phyloP scores from a whole-genome alignment of 1,140 invertebrate species.

The Bombus affinis region DNA sequence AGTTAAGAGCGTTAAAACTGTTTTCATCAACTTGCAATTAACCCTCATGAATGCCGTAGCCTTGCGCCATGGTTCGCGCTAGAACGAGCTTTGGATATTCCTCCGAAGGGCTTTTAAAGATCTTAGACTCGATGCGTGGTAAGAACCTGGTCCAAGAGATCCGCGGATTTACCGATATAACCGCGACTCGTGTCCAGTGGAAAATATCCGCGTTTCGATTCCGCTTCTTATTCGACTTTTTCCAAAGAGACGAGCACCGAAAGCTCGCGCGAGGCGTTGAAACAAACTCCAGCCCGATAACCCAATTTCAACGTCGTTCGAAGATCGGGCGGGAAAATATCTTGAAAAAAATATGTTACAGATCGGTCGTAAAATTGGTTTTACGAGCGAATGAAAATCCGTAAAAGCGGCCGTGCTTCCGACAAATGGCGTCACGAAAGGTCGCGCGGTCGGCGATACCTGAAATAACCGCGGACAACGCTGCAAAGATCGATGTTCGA shows the following conservation, averaged over 20 bases:
- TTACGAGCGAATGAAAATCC: slow-evolving; percentile 25
- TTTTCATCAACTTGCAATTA: slow-evolving; percentile 65
- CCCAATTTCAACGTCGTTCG: not conserved
- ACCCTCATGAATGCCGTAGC: slow-evolving; percentile 54
- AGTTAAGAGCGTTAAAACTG: slow-evolving; percentile 68
- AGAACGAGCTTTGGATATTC: not conserved
- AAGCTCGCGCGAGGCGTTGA: too few species aligned
- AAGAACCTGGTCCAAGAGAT: not conserved
- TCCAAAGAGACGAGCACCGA: too few species aligned
- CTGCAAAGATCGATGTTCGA: not conserved
- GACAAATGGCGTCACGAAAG: slow-evolving; percentile 27
- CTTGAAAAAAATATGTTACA: not conserved
- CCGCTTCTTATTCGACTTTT: too few species aligned
- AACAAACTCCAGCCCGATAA: not conserved
- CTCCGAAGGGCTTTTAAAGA: not conserved
- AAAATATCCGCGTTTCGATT: not conserved
- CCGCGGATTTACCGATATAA: not conserved
- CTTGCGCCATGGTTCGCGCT: not conserved
- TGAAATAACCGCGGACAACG: not conserved
- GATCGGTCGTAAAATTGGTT: slow-evolving; percentile 9
- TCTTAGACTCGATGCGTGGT: accelerated
- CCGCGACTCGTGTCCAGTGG: not conserved
- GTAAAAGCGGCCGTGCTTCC: not conserved
- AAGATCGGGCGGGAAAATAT: too few species aligned
- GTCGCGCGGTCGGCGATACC: not conserved